phyloP scores from a whole-genome alignment of 2,888 invertebrate species.

The Fragum whitleyi region DNA sequence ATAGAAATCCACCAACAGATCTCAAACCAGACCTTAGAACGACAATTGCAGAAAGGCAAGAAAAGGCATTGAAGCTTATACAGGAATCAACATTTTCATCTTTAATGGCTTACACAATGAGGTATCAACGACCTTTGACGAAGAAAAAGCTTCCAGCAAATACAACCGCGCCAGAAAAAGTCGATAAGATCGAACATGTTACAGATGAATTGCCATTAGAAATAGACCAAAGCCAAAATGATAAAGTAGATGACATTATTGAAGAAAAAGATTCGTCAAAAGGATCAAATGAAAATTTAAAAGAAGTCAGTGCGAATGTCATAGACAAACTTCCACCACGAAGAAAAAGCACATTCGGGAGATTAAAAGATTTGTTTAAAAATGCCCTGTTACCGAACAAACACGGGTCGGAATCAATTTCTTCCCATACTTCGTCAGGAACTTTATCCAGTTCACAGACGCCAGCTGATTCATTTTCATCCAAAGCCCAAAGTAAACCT shows the following conservation, averaged over 20 bases:
- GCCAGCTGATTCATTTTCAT: neutral
- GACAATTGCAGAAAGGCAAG: neutral
- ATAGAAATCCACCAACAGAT: neutral
- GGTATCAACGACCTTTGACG: neutral
- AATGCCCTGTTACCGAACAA: neutral
- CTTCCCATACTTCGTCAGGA: neutral
- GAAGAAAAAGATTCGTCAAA: neutral
- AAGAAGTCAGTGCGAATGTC: neutral
- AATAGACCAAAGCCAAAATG: neutral
- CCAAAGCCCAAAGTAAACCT: neutral
- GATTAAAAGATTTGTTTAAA: constrained; percentile 2
- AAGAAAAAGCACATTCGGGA: constrained; percentile 5
- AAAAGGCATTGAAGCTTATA: neutral
- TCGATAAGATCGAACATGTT: neutral
- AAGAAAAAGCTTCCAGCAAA: neutral
- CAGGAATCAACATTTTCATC: constrained; percentile 5
- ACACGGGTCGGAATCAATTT: neutral
- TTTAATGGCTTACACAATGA: constrained; percentile 9
- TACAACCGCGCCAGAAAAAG: neutral
- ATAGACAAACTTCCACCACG: neutral
- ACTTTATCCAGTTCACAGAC: neutral
- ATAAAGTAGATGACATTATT: neutral
- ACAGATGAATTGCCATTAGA: neutral
- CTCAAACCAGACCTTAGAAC: neutral
- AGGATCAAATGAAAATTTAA: neutral